Conservation (phyloP, 2,888 invertebrate species). For the Linhomoeus sp. region DNA sequence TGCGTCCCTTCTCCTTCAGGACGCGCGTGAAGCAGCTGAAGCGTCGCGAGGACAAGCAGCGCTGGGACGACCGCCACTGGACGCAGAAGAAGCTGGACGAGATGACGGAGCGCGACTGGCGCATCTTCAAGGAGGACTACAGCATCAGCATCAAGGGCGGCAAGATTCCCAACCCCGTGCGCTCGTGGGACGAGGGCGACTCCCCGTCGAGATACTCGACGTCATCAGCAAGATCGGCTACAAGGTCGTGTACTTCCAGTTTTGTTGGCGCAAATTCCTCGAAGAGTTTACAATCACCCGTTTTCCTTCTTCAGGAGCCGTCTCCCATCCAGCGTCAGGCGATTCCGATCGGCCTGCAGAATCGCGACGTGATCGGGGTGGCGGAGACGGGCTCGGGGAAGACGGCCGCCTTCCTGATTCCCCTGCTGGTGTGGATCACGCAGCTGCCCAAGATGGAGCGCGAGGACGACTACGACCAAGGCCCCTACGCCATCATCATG, state of each 20-base stretch:
- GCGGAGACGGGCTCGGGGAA: conserved; percentile 99
- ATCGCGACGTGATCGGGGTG: conserved; percentile 79
- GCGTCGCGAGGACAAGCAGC: conserved; percentile 86
- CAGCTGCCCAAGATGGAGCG: conserved; percentile 79
- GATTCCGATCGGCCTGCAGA: conserved; percentile 73
- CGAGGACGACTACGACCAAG: conserved; percentile 13
- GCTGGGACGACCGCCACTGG: conserved; percentile 99
- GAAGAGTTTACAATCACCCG: not conserved
- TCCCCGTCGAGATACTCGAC: conserved; percentile 70
- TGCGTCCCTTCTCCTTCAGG: conserved; percentile 10
- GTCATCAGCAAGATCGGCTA: conserved; percentile 86
- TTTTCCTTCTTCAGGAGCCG: conserved; percentile 46
- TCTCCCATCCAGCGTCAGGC: conserved; percentile 98
- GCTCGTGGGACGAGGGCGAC: conserved; percentile 80
- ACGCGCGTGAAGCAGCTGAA: conserved; percentile 72
- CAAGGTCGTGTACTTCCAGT: conserved; percentile 41
- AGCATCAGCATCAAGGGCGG: conserved; percentile 37
- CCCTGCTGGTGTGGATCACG: conserved; percentile 89
- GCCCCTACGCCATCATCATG: conserved; percentile 94
- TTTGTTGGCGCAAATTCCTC: conserved; percentile 2
- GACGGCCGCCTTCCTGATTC: conserved; percentile 91
- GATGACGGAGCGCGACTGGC: not conserved
- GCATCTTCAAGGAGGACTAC: not conserved
- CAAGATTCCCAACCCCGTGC: conserved; percentile 79
- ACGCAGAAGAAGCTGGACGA: conserved; percentile 61